Percentiles rank a stretch among this genome's conserved stretches.
Evolutionary conservation across 2,113 vertebrate genomes (phyloP).

Genomic region (Oenanthe oenanthe): DNA sequence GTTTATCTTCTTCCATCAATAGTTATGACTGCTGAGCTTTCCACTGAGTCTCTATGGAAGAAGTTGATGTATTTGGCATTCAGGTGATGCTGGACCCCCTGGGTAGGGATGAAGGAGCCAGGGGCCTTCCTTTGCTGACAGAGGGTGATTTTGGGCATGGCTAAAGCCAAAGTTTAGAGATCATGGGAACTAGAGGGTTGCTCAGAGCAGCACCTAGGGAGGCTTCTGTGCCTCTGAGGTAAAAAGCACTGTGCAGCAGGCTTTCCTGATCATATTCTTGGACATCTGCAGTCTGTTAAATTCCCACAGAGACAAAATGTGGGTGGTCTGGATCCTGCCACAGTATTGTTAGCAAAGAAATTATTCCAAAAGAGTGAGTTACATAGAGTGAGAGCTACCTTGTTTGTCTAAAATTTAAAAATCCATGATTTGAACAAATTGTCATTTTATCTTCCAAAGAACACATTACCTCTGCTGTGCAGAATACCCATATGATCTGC

Average conservation of each 20-base stretch:
- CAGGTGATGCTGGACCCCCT: fast-evolving
- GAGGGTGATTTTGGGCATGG: neutral
- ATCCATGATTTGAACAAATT: constrained; percentile 75
- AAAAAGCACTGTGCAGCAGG: neutral
- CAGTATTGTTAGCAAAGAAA: neutral
- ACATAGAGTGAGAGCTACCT: constrained; percentile 24
- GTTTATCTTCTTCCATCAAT: neutral
- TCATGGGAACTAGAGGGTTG: neutral
- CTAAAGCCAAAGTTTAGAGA: neutral
- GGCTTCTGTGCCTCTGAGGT: neutral
- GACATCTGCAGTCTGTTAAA: neutral
- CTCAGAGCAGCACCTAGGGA: neutral
- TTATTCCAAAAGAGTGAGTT: constrained; percentile 18
- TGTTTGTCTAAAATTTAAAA: constrained; percentile 68
- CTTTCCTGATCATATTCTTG: neutral
- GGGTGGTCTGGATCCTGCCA: neutral
- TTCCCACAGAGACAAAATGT: neutral
- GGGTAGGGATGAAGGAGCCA: neutral
- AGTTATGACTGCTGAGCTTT: neutral
- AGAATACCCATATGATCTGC: constrained; percentile 72
- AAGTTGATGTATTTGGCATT: neutral
- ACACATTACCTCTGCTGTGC: constrained; percentile 60
- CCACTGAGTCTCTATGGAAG: neutral
- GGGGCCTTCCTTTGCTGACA: neutral
- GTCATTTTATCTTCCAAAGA: constrained; percentile 75